phyloP scores from a whole-genome alignment of 2,113 vertebrate genomes.

The Corvus moneduloides region DNA sequence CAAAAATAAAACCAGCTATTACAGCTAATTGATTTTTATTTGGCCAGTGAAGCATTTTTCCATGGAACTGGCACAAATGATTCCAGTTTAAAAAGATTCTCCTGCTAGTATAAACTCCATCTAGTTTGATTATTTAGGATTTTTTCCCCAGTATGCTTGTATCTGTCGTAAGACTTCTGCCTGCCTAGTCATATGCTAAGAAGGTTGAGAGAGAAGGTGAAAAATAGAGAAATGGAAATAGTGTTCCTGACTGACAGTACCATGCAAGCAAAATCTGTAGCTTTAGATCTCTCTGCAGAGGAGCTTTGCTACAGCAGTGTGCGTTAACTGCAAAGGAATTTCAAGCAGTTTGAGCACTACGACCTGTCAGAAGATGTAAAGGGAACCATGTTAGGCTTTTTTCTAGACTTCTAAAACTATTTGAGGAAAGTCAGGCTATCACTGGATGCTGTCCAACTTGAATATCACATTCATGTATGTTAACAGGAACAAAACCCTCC shows the following conservation, averaged over 20 bases:
- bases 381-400: not conserved
- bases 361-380: constrained; percentile 31
- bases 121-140: not conserved
- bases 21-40: not conserved
- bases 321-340: not conserved
- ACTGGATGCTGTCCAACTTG: constrained; percentile 11
- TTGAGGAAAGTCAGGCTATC: constrained; percentile 17
- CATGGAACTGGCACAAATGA: not conserved
- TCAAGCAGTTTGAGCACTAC: constrained; percentile 16
- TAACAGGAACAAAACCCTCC: not conserved
- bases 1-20: not conserved
- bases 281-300: constrained; percentile 36
- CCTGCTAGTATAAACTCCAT: not conserved
- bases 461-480: not conserved
- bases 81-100: not conserved
- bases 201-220: not conserved
- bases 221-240: constrained; percentile 26
- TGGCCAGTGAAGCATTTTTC: not conserved
- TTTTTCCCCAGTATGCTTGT: not conserved
- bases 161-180: not conserved
- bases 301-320: not conserved
- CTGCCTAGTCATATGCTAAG: not conserved
- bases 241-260: constrained; percentile 40
- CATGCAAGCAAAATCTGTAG: constrained; percentile 46
- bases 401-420: constrained; percentile 11